Conservation (phyloP, 2,888 invertebrate species). For the Horisme vitalbata region DNA sequence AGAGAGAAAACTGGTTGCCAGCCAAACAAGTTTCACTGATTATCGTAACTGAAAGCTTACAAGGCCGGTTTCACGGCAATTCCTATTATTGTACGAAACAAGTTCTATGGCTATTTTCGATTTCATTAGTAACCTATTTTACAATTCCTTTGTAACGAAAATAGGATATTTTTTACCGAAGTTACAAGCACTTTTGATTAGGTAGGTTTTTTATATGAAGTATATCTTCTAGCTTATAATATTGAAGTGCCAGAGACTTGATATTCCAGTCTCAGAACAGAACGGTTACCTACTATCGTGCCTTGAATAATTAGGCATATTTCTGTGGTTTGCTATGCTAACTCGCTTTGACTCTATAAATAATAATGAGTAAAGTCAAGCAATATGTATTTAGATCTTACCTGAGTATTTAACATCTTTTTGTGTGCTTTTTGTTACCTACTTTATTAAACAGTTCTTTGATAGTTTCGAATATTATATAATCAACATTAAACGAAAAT, state of each 20-base stretch:
- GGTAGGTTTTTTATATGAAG: conserved; percentile 55
- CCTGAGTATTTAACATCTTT: too few species aligned
- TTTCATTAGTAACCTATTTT: conserved; percentile 22
- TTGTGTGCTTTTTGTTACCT: too few species aligned
- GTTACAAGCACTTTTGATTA: conserved; percentile 7
- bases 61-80: conserved; percentile 37
- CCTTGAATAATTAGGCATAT: conserved; percentile 52
- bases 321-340: conserved; percentile 20
- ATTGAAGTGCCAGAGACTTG: conserved; percentile 56
- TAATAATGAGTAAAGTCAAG: too few species aligned
- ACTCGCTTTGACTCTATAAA: too few species aligned
- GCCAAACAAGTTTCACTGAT: conserved; percentile 44
- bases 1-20: conserved; percentile 45
- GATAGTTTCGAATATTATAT: too few species aligned
- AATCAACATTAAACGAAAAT: too few species aligned
- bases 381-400: too few species aligned
- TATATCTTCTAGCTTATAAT: too few species aligned
- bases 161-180: conserved; percentile 36
- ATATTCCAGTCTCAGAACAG: conserved; percentile 65
- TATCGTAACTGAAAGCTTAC: conserved; percentile 44
- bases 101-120: conserved; percentile 18
- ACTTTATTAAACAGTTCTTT: too few species aligned
- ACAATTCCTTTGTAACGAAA: conserved; percentile 14
- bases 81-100: conserved; percentile 21
- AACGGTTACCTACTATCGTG: conserved; percentile 64